Conservation (phyloP, 2,888 invertebrate species). For the Andrena minutula region DNA sequence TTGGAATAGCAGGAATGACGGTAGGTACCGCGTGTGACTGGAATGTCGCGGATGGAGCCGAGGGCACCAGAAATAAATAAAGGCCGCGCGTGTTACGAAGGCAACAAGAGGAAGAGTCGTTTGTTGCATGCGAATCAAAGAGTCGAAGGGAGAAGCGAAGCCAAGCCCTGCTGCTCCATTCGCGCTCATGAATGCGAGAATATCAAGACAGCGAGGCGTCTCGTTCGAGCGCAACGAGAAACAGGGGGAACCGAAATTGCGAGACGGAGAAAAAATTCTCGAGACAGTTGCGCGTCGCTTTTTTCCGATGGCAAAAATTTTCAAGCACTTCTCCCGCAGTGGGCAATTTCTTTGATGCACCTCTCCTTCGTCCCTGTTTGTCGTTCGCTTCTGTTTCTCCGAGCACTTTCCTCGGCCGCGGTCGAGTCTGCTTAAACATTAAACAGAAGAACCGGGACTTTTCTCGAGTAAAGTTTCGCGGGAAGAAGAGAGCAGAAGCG, state of each 20-base stretch:
- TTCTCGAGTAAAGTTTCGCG: slow-evolving; percentile 41
- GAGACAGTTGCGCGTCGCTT: too few relatives aligned
- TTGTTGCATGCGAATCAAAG: slow-evolving; percentile 21
- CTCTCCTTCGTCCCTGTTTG: slow-evolving; percentile 8
- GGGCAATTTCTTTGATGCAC: slow-evolving; percentile 35
- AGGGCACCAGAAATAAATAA: background rate
- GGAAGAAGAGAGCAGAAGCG: background rate
- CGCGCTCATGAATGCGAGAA: background rate
- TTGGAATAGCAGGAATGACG: background rate
- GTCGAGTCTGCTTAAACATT: slow-evolving; percentile 63
- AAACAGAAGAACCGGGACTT: slow-evolving; percentile 38
- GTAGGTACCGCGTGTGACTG: background rate
- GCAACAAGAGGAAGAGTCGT: background rate
- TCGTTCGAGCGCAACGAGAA: too few relatives aligned
- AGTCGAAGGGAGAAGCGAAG: slow-evolving; percentile 14
- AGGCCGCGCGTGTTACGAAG: background rate
- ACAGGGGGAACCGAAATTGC: too few relatives aligned
- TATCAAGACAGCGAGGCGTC: background rate
- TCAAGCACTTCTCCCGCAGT: background rate
- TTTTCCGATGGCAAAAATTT: slow-evolving; percentile 1
- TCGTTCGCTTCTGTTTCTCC: slow-evolving; percentile 13
- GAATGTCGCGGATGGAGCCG: background rate
- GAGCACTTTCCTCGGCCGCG: slow-evolving; percentile 13
- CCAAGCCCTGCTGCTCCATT: background rate
- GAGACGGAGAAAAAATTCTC: too few relatives aligned